Evolutionary conservation across 1,140 invertebrate species (phyloP).

Genomic region (Ptiloglossa arizonensis): DNA sequence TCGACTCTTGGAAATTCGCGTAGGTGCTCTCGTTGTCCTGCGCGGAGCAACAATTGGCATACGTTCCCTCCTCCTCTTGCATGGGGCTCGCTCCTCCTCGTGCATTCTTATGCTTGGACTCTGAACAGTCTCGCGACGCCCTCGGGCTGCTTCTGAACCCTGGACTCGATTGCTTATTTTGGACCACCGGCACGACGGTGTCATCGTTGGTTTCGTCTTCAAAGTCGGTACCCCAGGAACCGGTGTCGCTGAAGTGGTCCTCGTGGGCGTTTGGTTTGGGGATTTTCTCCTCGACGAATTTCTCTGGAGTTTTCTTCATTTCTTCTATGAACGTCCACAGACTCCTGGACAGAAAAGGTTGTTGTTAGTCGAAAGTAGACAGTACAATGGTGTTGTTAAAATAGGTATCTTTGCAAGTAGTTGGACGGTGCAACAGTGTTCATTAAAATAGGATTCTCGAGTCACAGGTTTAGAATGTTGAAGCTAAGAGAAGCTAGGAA

Average conservation of each 20-base stretch:
- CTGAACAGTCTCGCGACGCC: neutral
- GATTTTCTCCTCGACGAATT: conserved; percentile 63
- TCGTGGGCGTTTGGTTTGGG: conserved; percentile 31
- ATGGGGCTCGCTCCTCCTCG: neutral
- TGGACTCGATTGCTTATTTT: neutral
- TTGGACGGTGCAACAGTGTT: too few relatives aligned
- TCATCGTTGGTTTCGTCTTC: conserved; percentile 70
- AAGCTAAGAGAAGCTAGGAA: too few relatives aligned
- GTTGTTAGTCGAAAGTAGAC: too few relatives aligned
- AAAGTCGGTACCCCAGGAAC: conserved; percentile 78
- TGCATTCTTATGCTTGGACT: neutral
- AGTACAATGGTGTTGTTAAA: too few relatives aligned
- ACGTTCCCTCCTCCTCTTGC: conserved; percentile 65
- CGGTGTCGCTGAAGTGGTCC: conserved; percentile 70
- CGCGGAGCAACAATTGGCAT: conserved; percentile 68
- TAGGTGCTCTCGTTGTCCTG: conserved; percentile 62
- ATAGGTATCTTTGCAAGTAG: too few relatives aligned
- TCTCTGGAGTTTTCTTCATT: conserved; percentile 71
- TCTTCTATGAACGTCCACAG: conserved; percentile 75
- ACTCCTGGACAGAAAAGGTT: conserved; percentile 65
- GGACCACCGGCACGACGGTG: neutral
- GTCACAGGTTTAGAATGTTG: too few relatives aligned
- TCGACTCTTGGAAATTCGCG: conserved; percentile 63
- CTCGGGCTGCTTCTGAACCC: neutral
- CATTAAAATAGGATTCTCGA: too few relatives aligned